Conservation (phyloP, 2,113 vertebrate genomes). For the Microtus ochrogaster region DNA sequence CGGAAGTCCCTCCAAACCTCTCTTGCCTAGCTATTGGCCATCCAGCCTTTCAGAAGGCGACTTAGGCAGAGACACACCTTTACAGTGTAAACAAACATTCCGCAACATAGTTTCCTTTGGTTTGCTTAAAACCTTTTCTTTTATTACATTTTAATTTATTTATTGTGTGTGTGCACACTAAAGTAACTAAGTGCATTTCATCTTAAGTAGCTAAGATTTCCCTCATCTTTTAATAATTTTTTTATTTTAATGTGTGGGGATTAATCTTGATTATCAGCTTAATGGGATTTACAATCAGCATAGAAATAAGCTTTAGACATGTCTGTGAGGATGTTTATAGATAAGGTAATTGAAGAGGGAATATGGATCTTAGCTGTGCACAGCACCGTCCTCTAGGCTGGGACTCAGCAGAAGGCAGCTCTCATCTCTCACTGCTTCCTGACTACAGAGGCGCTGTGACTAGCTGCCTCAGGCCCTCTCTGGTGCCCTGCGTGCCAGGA, state of each 20-base stretch:
- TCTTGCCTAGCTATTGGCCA: background rate
- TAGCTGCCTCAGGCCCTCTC: background rate
- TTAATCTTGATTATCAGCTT: background rate
- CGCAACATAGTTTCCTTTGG: background rate
- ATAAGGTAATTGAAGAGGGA: background rate
- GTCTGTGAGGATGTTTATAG: background rate
- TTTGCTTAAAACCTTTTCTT: background rate
- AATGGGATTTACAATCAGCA: background rate
- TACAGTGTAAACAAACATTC: background rate
- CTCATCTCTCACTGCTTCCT: background rate
- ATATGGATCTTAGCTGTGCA: no score
- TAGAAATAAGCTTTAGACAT: background rate
- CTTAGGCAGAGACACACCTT: background rate
- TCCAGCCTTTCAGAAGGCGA: background rate
- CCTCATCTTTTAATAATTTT: background rate
- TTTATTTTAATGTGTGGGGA: conserved; percentile 12
- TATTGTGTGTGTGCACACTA: background rate
- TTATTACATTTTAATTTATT: background rate
- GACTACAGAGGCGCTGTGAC: background rate
- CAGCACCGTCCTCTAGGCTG: background rate
- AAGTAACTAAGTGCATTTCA: background rate
- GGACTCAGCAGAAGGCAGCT: background rate
- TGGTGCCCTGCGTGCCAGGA: background rate
- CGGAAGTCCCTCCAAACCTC: background rate
- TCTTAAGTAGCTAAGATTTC: conserved; percentile 28